Base-by-base conservation (phyloP, 2,113 vertebrate species). In the Hemicordylus capensis region DNA sequence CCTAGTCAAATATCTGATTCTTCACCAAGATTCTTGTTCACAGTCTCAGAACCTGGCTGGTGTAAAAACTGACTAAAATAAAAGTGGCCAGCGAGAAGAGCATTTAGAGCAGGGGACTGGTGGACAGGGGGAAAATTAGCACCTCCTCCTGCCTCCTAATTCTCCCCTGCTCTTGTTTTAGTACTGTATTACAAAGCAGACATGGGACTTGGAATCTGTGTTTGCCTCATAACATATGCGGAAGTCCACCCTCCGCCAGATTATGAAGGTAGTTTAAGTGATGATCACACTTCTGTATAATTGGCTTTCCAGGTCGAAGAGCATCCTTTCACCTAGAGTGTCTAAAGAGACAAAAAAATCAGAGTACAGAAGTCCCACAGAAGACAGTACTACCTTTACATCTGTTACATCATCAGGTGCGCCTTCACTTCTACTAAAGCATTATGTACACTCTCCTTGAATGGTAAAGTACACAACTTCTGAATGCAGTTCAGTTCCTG, bases 301-400 rank as follows among this genome's bases (percentile, higher is more conserved):
- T 84, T 94, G 76, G 42, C 54, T 67, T 89, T 94, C 46, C 93
- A 99, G 98, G 96, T 92, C 97, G 98, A 94, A 97, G 98, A 96
- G 98, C 98, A 61, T 99, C 98, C 90, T 99, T 99, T 96, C 98
- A 99, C 92, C 93, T 99, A 87, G 99, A 99, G 90, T 99, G 98
- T 97, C 97, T 99, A 91, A 98, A 97, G 93, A 97, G 98, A 93
- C 98, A 98, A 90, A 97, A 97, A 26, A 97, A 96, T 80, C 96
- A 96, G 66, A 94, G 92, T 2, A 90, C 96, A 89, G 98, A 98
- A 0, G 90, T 98, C 90, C 97, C 98, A 0, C 98, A 99, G 95
- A 99, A 98, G 96, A 98, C 98, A n/a, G 97, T 97, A 84, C 94
- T 99, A 84, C 98, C 99, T 26, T 93, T 99, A 86, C 98, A 98